Evolutionary conservation across 2,113 vertebrate genomes (phyloP).

Genomic region (Nestor notabilis): DNA sequence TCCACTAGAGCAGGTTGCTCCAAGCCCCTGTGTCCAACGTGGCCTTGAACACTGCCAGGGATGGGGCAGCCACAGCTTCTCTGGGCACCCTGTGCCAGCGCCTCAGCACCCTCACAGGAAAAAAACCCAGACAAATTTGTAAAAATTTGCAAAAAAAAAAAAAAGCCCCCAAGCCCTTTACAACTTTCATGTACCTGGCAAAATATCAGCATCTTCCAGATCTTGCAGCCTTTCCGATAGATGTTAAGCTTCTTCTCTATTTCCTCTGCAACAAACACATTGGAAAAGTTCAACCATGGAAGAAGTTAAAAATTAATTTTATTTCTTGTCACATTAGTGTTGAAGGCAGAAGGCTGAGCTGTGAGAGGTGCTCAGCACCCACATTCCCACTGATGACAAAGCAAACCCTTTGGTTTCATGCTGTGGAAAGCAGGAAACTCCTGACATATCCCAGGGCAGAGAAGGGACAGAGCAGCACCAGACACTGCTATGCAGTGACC

Average conservation of each 20-base stretch:
- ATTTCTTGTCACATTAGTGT: neutral
- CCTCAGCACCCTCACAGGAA: neutral
- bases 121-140: neutral
- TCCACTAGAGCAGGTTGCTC: too few species aligned
- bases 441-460: neutral
- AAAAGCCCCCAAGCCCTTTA: neutral
- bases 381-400: neutral
- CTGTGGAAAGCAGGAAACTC: neutral
- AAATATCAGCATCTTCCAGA: slow-evolving; percentile 98
- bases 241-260: slow-evolving; percentile 94
- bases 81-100: neutral
- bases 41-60: neutral
- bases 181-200: slow-evolving; percentile 85
- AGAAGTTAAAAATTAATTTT: neutral
- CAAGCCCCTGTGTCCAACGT: too few species aligned
- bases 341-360: neutral
- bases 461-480: neutral
- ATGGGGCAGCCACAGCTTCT: neutral
- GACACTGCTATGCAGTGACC: neutral
- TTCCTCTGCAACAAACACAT: slow-evolving; percentile 79
- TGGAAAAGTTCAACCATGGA: neutral
- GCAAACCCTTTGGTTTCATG: neutral
- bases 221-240: slow-evolving; percentile 93
- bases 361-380: neutral
- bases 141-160: too few species aligned